Percentiles rank a stretch among this genome's conserved stretches.
Conservation (phyloP, 2,888 invertebrate species). For the Rhimphoctona megacephalus region DNA sequence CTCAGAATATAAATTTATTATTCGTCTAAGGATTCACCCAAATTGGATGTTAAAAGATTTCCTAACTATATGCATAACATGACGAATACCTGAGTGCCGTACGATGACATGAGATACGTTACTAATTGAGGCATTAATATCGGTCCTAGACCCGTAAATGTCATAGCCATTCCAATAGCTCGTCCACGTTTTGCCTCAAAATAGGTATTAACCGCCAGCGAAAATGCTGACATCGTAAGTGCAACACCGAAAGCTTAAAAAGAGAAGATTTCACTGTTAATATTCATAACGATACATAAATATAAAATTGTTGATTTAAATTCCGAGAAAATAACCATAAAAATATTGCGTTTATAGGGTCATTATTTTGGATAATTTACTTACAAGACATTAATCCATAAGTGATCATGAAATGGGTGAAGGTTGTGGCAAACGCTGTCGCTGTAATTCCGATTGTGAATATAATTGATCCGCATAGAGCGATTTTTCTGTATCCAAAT, state of each 20-base stretch:
- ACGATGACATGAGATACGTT: constrained; percentile 86
- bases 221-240: constrained; percentile 87
- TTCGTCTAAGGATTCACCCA: not conserved
- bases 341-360: not conserved
- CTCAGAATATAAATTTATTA: not conserved
- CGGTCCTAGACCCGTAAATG: constrained; percentile 89
- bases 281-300: not conserved
- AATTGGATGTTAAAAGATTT: not conserved
- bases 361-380: constrained; percentile 78
- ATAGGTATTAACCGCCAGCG: constrained; percentile 89
- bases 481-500: constrained; percentile 89
- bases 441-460: constrained; percentile 87
- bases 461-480: constrained; percentile 86
- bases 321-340: not conserved
- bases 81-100: constrained; percentile 85
- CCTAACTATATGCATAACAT: not conserved
- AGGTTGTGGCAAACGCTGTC: constrained; percentile 87
- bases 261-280: constrained; percentile 36
- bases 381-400: constrained; percentile 90
- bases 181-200: constrained; percentile 88
- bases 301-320: not conserved
- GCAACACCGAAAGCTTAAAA: constrained; percentile 88
- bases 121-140: constrained; percentile 88
- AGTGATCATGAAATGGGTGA: constrained; percentile 87
- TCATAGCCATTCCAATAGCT: constrained; percentile 88